phyloP scores from a whole-genome alignment of 2,113 vertebrate genomes.

The Ardeotis arabs region DNA sequence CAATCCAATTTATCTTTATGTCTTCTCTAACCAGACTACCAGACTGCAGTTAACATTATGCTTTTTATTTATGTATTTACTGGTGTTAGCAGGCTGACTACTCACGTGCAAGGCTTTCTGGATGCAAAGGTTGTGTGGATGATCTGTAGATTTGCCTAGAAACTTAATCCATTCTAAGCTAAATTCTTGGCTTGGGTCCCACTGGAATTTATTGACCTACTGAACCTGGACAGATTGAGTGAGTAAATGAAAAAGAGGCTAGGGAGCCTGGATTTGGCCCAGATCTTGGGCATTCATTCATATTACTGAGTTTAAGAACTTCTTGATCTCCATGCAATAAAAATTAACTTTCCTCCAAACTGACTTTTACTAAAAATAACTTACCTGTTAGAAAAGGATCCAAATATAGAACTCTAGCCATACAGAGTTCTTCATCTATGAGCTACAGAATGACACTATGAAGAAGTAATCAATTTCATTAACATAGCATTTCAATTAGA shows the following conservation, averaged over 20 bases:
- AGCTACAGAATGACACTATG: neutral
- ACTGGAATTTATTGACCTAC: slow-evolving; percentile 54
- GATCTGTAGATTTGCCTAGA: slow-evolving; percentile 30
- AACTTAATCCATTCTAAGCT: slow-evolving; percentile 54
- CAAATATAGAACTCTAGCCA: neutral
- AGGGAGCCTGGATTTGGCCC: neutral
- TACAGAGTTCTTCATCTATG: neutral
- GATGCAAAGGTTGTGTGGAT: slow-evolving; percentile 8
- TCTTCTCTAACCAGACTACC: neutral
- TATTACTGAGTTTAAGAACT: neutral
- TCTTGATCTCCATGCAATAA: neutral
- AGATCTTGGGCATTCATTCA: slow-evolving; percentile 19
- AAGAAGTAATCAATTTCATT: neutral
- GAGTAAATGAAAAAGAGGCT: slow-evolving; percentile 37
- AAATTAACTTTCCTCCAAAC: neutral
- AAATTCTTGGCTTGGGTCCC: slow-evolving; percentile 46
- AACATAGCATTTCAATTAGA: neutral
- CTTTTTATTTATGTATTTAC: slow-evolving; percentile 17
- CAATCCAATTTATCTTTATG: neutral
- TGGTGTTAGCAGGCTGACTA: neutral
- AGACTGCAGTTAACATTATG: neutral
- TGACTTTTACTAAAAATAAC: neutral
- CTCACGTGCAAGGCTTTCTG: neutral
- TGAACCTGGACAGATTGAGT: slow-evolving; percentile 52
- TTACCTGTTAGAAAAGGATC: neutral